Evolutionary conservation across 1,140 invertebrate genomes (phyloP).

Genomic region (Hyles vespertilio): DNA sequence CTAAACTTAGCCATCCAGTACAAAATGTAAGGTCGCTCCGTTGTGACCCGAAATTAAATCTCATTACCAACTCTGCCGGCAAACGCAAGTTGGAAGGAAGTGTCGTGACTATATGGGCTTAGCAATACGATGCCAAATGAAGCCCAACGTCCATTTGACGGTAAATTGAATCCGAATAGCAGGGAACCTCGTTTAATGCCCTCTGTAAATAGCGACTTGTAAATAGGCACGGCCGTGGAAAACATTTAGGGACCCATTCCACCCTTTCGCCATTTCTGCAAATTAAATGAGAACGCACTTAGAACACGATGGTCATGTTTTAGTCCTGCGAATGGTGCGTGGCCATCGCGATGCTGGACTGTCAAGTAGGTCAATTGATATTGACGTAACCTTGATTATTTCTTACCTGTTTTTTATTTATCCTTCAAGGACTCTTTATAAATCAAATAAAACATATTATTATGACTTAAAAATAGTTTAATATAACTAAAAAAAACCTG

Average conservation of each 20-base stretch:
- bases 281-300: conserved; percentile 59
- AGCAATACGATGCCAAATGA: conserved; percentile 48
- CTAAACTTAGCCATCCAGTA: too few relatives aligned
- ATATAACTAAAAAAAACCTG: too few relatives aligned
- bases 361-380: too few relatives aligned
- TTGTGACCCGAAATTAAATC: too few relatives aligned
- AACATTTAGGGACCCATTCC: conserved; percentile 59
- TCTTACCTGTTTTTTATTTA: too few relatives aligned
- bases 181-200: conserved; percentile 52
- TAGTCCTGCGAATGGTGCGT: background rate
- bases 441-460: too few relatives aligned
- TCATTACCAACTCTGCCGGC: too few relatives aligned
- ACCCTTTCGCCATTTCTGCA: conserved; percentile 63
- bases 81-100: conserved; percentile 2
- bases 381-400: too few relatives aligned
- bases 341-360: background rate
- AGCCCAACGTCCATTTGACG: conserved; percentile 60
- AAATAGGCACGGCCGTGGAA: conserved; percentile 57
- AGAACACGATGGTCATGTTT: conserved; percentile 17
- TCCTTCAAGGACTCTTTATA: too few relatives aligned
- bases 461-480: too few relatives aligned
- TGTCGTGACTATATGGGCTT: conserved; percentile 17
- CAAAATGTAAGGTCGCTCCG: too few relatives aligned
- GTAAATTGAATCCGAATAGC: conserved; percentile 69
- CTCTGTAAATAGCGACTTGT: conserved; percentile 61